Percentiles rank a stretch among this genome's conserved stretches.
phyloP scores from a whole-genome alignment of 1,140 invertebrate genomes.

The Calephelis nemesis region DNA sequence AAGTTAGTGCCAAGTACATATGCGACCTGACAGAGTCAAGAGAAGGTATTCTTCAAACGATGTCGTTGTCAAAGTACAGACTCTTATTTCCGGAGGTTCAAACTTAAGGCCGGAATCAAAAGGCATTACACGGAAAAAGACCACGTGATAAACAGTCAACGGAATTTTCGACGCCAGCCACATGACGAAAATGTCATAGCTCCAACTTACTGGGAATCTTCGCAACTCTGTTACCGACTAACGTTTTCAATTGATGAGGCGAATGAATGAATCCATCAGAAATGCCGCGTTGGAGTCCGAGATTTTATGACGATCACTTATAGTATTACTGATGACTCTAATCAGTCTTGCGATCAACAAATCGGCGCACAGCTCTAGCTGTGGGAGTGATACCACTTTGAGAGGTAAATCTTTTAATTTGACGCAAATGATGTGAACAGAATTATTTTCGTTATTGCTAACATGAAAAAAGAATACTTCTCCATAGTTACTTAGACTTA shows the following conservation, averaged over 20 bases:
- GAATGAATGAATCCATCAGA: neutral
- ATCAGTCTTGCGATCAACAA: neutral
- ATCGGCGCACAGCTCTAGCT: neutral
- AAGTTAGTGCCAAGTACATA: neutral
- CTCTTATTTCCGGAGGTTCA: too few relatives aligned
- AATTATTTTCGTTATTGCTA: neutral
- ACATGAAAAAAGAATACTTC: neutral
- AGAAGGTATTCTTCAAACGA: neutral
- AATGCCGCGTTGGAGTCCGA: neutral
- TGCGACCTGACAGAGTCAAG: neutral
- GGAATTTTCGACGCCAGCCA: neutral
- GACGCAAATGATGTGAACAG: neutral
- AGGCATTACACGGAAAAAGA: too few relatives aligned
- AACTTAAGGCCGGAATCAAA: too few relatives aligned
- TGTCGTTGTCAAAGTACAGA: neutral
- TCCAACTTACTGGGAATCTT: neutral
- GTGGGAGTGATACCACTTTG: neutral
- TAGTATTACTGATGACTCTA: neutral
- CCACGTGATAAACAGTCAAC: neutral
- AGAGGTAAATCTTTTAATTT: neutral
- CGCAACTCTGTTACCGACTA: conserved; percentile 26
- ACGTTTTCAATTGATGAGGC: conserved; percentile 20
- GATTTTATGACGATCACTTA: neutral
- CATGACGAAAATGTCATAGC: conserved; percentile 15
- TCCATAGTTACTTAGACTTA: too few relatives aligned